Conservation (phyloP, 2,888 invertebrate species). For the Cataglyphis livida region DNA sequence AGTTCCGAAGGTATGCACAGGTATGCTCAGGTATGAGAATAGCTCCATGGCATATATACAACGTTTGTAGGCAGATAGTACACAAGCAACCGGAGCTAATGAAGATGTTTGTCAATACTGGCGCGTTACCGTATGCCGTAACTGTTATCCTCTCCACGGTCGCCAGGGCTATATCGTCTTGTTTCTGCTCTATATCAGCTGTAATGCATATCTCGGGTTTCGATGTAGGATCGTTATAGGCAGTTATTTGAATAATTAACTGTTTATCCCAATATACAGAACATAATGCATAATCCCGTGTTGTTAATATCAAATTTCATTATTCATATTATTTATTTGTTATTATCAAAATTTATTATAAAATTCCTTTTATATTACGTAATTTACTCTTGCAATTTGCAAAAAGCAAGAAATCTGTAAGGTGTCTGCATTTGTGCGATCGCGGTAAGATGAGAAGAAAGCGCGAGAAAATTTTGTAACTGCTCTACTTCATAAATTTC, state of each 20-base stretch:
- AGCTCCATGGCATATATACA: constrained; percentile 57
- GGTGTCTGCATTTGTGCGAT: neutral
- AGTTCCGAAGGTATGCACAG: constrained; percentile 67
- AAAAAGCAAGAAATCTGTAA: neutral
- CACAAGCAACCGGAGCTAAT: constrained; percentile 77
- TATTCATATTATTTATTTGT: neutral
- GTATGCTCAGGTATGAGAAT: constrained; percentile 64
- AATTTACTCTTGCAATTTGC: neutral
- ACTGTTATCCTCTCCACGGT: constrained; percentile 63
- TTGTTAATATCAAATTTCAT: neutral
- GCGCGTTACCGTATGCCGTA: constrained; percentile 75
- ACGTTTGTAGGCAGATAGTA: constrained; percentile 76
- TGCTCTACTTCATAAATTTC: neutral
- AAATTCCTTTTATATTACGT: neutral
- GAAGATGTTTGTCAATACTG: constrained; percentile 83
- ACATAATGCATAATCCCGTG: constrained; percentile 66
- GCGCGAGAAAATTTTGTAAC: neutral
- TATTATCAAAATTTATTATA: constrained; percentile 72
- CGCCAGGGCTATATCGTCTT: constrained; percentile 54
- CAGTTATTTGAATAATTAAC: constrained; percentile 72
- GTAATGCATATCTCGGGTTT: constrained; percentile 54
- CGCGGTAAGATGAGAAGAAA: neutral
- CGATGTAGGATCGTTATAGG: constrained; percentile 58
- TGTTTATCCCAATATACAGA: constrained; percentile 66
- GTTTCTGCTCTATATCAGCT: constrained; percentile 56